Conservation (phyloP, 2,113 vertebrate species). For the Genyomyrus donnyi region DNA sequence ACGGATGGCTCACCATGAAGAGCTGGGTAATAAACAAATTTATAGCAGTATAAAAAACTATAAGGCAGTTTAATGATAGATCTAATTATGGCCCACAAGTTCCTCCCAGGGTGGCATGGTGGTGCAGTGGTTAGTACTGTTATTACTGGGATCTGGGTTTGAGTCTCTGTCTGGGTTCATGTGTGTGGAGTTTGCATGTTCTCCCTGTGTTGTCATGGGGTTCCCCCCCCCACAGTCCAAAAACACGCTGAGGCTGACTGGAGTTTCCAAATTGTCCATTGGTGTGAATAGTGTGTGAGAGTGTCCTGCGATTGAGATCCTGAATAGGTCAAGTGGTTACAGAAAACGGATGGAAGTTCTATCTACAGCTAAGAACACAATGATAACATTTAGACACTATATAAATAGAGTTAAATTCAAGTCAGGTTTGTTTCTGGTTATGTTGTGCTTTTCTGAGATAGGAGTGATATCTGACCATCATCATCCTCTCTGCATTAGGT, state of each 20-base stretch:
- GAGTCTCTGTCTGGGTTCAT: too few relatives aligned
- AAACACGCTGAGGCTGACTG: too few relatives aligned
- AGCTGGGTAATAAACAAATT: not conserved
- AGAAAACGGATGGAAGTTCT: not conserved
- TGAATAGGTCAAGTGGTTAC: too few relatives aligned
- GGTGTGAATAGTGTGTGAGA: too few relatives aligned
- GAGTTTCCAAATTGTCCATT: too few relatives aligned
- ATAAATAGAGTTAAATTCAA: not conserved
- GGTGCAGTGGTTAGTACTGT: too few relatives aligned
- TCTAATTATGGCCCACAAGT: not conserved
- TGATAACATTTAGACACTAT: not conserved
- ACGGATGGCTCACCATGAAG: not conserved
- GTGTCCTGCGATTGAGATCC: too few relatives aligned
- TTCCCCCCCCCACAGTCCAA: too few relatives aligned
- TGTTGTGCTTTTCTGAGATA: not conserved
- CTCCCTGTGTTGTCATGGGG: too few relatives aligned
- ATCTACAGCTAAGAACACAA: not conserved
- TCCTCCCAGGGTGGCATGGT: not conserved
- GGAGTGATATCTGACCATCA: not conserved
- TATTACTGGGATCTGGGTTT: too few relatives aligned
- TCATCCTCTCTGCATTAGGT: conserved; percentile 40
- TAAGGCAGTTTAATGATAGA: not conserved
- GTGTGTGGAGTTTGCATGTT: too few relatives aligned
- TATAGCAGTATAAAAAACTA: not conserved
- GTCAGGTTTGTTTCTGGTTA: not conserved